Percentiles rank a stretch among this genome's conserved stretches.
These are phyloP conservation scores for Amblyopsis hoosieri DNA, from an alignment of 2,797 vertebrate species.

Conservation along the genomic window DNA sequence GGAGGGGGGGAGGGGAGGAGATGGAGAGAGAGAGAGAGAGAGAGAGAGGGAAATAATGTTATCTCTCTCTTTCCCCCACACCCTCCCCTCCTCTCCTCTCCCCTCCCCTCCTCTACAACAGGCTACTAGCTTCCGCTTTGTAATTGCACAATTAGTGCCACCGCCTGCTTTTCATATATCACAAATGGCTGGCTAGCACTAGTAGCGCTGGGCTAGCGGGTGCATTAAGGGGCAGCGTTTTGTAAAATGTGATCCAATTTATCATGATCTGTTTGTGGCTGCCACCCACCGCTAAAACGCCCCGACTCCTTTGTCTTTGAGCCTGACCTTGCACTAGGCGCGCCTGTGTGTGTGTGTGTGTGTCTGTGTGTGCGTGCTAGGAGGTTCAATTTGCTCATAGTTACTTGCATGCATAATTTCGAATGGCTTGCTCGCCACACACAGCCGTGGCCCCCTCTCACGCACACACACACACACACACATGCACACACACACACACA, in stretches of 20 bases:
- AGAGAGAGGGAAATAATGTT: no score
- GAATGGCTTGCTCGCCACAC: constrained; percentile 76
- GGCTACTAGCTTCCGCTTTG: constrained; percentile 89
- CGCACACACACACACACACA: constrained; percentile 24
- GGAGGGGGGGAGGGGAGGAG: no score
- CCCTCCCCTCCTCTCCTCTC: not conserved
- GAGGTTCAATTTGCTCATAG: constrained; percentile 93
- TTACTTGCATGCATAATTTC: constrained; percentile 93
- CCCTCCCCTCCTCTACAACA: constrained; percentile 68
- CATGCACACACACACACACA: constrained; percentile 24
- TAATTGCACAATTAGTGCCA: constrained; percentile 99
- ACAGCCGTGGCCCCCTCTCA: constrained; percentile 22
- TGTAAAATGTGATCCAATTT: constrained; percentile 95
- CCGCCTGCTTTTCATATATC: constrained; percentile 94
- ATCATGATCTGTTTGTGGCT: constrained; percentile 92
- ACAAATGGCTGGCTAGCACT: constrained; percentile 83
- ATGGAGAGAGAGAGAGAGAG: no score
- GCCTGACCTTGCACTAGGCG: constrained; percentile 88
- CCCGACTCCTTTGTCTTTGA: constrained; percentile 86
- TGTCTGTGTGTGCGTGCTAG: constrained; percentile 70
- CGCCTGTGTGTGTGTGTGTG: constrained; percentile 46
- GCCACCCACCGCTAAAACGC: constrained; percentile 84
- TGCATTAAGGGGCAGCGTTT: constrained; percentile 94
- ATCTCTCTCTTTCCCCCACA: not conserved
- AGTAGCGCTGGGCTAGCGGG: constrained; percentile 73